These are phyloP conservation scores for Ecliptopera silaceata DNA, from an alignment of 2,888 invertebrate genomes.

Conservation along the genomic window DNA sequence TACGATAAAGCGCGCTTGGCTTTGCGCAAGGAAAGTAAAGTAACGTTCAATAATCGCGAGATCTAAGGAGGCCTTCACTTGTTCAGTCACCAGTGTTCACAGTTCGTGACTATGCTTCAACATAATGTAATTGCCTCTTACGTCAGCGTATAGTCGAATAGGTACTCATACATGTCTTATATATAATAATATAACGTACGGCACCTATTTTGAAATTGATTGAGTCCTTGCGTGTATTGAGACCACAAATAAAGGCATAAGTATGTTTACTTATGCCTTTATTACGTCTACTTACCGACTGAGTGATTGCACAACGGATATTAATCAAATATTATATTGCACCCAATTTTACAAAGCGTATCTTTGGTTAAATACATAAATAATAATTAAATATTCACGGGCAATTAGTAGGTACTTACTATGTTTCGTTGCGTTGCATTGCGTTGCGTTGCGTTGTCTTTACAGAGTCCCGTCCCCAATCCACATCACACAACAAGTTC, in stretches of 20 bases:
- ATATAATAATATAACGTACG: background rate
- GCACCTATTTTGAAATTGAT: slow-evolving; percentile 1
- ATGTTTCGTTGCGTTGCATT: no score
- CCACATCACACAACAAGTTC: no score
- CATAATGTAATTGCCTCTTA: background rate
- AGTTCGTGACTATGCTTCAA: slow-evolving; percentile 20
- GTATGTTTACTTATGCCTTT: background rate
- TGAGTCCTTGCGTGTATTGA: slow-evolving; percentile 11
- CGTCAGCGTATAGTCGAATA: background rate
- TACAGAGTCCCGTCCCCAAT: no score
- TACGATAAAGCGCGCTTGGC: no score
- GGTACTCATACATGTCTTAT: background rate
- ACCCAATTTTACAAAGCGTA: background rate
- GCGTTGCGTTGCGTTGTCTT: no score
- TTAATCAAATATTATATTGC: background rate
- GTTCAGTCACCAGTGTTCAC: slow-evolving; percentile 5
- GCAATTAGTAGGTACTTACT: no score
- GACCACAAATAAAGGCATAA: slow-evolving; percentile 5
- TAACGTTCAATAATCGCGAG: slow-evolving; percentile 19
- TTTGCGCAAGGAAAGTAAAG: slow-evolving; percentile 5
- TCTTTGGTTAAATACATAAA: background rate
- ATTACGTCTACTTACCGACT: background rate
- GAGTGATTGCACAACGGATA: background rate
- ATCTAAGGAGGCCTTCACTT: slow-evolving; percentile 17
- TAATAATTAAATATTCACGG: no score